phyloP scores from a whole-genome alignment of 23 tunicate species.

The Ciona savignyi region DNA sequence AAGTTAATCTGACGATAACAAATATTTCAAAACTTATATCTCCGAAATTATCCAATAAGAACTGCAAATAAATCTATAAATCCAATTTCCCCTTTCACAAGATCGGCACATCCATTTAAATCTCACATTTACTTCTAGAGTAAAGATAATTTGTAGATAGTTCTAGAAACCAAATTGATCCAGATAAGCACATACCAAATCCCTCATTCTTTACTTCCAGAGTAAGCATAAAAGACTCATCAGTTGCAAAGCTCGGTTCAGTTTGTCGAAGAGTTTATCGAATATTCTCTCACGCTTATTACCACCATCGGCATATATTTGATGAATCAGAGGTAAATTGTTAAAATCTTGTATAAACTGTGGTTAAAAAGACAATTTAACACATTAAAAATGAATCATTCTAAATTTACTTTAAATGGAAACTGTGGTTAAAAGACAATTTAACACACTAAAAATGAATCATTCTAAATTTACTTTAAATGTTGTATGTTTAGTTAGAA shows the following conservation, averaged over 20 bases:
- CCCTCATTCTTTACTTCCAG: too few species aligned
- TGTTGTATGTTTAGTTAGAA: too few species aligned
- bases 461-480: background rate
- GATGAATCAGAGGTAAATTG: constrained; percentile 76
- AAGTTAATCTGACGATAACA: too few species aligned
- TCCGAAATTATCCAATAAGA: too few species aligned
- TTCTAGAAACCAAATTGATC: too few species aligned
- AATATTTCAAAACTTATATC: too few species aligned
- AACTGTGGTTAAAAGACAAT: background rate
- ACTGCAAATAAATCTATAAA: too few species aligned
- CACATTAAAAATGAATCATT: background rate
- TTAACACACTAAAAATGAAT: background rate
- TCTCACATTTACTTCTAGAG: too few species aligned
- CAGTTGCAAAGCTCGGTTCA: constrained; percentile 88
- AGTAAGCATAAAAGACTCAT: constrained; percentile 88
- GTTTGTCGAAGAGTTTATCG: constrained; percentile 95
- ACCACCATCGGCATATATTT: constrained; percentile 84
- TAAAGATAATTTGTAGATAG: too few species aligned
- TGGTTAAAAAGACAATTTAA: background rate
- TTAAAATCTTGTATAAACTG: background rate
- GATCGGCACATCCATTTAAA: too few species aligned
- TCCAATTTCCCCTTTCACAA: too few species aligned
- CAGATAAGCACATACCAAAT: too few species aligned
- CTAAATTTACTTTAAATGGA: background rate
- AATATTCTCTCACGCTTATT: constrained; percentile 96